Evolutionary conservation across 2,888 invertebrate species (phyloP), one percentile per base, ranked within the genome.

Genomic region (Ennomos quercinarius): DNA sequence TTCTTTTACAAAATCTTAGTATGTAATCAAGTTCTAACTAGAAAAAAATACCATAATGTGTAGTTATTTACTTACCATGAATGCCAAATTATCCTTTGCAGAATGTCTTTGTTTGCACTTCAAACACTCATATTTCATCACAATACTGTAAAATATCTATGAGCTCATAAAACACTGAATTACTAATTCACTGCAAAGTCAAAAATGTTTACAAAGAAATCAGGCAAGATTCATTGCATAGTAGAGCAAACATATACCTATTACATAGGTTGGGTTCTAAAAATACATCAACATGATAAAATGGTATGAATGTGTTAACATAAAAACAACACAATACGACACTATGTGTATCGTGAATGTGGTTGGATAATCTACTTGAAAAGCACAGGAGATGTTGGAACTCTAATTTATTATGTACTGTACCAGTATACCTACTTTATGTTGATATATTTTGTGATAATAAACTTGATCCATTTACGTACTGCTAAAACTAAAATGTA

Each of bases 201-300:
- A 80, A 80, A 83, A 83, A 76, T 87, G 80, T 87, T 87, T 85
- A 85, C 83, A 84, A 84, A 84, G 84, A 83, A 85, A 84, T 84
- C 83, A 83, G 84, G 82, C 81, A 80, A 77, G 78, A 80, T 46
- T 60, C 56, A 80, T 83, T 82, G 79, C 83, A 81, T 80, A 82
- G 81, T 81, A 80, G 74, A 58, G 39, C 4, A 27, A 6, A 27
- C 27, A n/a, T 50, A 64, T 58, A 60, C 43, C 50, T 63, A 6
- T 27, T 6, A 59, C 51, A 53, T 66, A 68, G 42, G 63, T 78
- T 72, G 77, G 66, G 79, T 87, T 89, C 91, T 91, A 91, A 88
- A 90, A 90, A 91, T 91, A 91, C 85, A 82, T 80, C 80, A 81
- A 83, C 82, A 83, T 85, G 89, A 90, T 91, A 91, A 90, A 90